phyloP scores from a whole-genome alignment of 2,888 invertebrate genomes.

The Onchidella celtica region DNA sequence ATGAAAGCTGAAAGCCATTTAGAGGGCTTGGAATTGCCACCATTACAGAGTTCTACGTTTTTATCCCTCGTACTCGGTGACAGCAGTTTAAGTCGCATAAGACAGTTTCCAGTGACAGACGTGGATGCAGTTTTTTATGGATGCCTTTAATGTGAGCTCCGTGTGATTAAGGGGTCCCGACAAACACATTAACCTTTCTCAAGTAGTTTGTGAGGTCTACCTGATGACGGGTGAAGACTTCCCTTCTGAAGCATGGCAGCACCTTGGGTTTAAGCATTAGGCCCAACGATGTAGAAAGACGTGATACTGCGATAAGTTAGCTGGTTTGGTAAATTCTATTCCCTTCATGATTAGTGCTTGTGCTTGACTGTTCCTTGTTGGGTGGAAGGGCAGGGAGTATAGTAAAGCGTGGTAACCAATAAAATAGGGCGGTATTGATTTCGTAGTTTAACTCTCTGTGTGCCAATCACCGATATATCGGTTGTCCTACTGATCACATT shows the following conservation, averaged over 20 bases:
- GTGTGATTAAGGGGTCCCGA: neutral
- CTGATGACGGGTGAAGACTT: neutral
- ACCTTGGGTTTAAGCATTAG: neutral
- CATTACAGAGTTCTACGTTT: neutral
- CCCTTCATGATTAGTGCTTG: too few species aligned
- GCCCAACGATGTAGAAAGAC: neutral
- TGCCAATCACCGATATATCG: too few species aligned
- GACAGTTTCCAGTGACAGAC: neutral
- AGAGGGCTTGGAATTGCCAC: neutral
- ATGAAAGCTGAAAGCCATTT: conserved; percentile 15
- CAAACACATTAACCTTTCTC: conserved; percentile 30
- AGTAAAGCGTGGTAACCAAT: too few species aligned
- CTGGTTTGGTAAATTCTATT: too few species aligned
- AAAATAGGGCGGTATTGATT: too few species aligned
- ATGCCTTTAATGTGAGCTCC: neutral
- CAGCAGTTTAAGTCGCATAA: conserved; percentile 33
- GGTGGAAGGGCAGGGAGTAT: too few species aligned
- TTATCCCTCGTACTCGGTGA: conserved; percentile 17
- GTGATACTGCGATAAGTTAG: too few species aligned
- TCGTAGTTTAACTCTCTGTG: too few species aligned
- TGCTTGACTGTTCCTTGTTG: too few species aligned
- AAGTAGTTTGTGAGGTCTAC: neutral
- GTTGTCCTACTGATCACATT: too few species aligned
- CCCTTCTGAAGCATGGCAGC: neutral
- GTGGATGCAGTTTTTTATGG: neutral